Percentiles rank a stretch among this genome's conserved stretches.
Evolutionary conservation across 1,140 invertebrate genomes (phyloP).

Genomic region (Cyphomyrmex costatus): DNA sequence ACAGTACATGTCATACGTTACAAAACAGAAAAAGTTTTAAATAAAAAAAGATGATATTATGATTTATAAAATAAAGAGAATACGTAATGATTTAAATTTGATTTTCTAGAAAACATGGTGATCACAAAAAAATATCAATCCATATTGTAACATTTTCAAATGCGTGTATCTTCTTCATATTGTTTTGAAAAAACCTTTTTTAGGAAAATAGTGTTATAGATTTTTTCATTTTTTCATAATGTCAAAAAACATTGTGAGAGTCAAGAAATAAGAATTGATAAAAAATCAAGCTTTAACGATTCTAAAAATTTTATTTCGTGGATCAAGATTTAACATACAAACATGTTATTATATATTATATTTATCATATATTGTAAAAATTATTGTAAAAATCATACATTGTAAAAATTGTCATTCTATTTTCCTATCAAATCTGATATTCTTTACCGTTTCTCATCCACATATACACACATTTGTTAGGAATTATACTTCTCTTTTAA

Average conservation of each 20-base stretch:
- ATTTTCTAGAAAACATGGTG: slow-evolving; percentile 38
- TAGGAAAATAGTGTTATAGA: background rate
- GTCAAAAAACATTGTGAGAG: background rate
- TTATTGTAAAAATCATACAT: too few species aligned
- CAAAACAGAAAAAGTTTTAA: background rate
- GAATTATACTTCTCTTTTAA: slow-evolving; percentile 3
- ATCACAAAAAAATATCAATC: slow-evolving; percentile 63
- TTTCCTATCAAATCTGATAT: slow-evolving; percentile 13
- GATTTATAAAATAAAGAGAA: slow-evolving; percentile 36
- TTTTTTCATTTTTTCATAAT: background rate
- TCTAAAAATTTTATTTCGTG: background rate
- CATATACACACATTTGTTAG: too few species aligned
- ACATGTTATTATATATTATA: background rate
- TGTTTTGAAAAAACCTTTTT: slow-evolving; percentile 31
- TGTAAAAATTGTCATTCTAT: background rate
- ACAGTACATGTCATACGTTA: too few species aligned
- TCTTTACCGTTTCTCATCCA: background rate
- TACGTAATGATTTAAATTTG: slow-evolving; percentile 46
- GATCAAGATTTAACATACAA: background rate
- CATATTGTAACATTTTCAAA: slow-evolving; percentile 25
- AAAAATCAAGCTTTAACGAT: background rate
- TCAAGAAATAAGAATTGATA: too few species aligned
- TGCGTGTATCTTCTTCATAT: slow-evolving; percentile 42
- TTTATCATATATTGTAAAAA: too few species aligned
- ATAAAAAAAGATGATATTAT: background rate